Evolutionary conservation across 2,113 vertebrate species (phyloP).

Genomic region (Glaucidium brasilianum): DNA sequence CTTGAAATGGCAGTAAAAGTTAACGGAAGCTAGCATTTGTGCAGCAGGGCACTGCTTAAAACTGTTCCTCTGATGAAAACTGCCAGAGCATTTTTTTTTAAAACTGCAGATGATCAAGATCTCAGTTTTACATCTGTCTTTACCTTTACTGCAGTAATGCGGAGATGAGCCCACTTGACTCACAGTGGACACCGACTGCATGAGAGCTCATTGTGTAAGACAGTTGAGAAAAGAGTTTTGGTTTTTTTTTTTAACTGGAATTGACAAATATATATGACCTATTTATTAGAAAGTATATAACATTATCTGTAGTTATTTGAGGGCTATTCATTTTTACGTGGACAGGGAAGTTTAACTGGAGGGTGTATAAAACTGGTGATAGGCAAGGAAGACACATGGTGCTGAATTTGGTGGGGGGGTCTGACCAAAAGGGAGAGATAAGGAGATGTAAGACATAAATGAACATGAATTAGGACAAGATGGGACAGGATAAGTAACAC

Average conservation of each 20-base stretch:
- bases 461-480: neutral
- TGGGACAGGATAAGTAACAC: neutral
- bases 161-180: neutral
- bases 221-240: neutral
- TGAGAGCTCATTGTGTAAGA: neutral
- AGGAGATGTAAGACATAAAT: constrained; percentile 22
- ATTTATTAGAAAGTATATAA: neutral
- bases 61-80: constrained; percentile 19
- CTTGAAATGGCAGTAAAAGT: constrained; percentile 68
- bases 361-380: neutral
- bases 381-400: neutral
- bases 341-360: neutral
- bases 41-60: constrained; percentile 33
- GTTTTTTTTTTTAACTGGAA: neutral
- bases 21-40: constrained; percentile 24
- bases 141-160: constrained; percentile 25
- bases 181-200: neutral
- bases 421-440: neutral
- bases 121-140: neutral
- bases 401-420: constrained; percentile 10
- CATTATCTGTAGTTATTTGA: neutral
- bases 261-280: neutral
- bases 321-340: neutral
- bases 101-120: constrained; percentile 16
- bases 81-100: neutral